Evolutionary conservation across 2,888 invertebrate species (phyloP), one percentile per base, ranked within the genome.

Genomic region (Calliphora vomitoria): DNA sequence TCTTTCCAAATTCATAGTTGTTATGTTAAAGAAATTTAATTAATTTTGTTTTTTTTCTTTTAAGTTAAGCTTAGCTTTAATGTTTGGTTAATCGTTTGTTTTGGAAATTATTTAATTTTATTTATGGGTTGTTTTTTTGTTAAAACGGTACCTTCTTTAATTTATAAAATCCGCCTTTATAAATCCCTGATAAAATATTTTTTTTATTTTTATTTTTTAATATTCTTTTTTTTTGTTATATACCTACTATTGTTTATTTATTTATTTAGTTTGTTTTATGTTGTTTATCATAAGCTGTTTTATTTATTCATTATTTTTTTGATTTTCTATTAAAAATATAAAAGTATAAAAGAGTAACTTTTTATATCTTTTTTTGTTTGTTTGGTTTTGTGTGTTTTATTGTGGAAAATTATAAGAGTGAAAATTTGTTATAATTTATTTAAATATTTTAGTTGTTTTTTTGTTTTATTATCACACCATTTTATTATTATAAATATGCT

Each of bases 401-500:
- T 64, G 79, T 86, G 55, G 55, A 58, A 85, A 83, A 88, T 81
- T 84, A 69, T 88, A 84, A 74, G 74, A 58, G 68, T 64, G 79
- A 83, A 88, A 78, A 85, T 88, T 80, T 82, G 47, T 85, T 80
- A 85, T 62, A 78, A 74, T 79, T 85, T 71, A 50, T 64, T 83
- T 62, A 68, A 76, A 87, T 87, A 71, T 74, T 87, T 78, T 81
- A 60, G 68, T 88, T 89, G 38, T 87, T 88, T 64, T 44, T 44
- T 44, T 68, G 66, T 66, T 89, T 69, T 88, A 89, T 91, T 92
- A 92, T 92, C 92, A 92, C 92, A 92, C 93, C 92, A 92, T 91
- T 92, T 92, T 89, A 78, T 87, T 84, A 87, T 87, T 82, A 85
- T 78, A 79, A 81, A 90, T 92, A 93, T 92, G 90, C 90, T 93